Evolutionary conservation across 2,888 invertebrate species (phyloP), one percentile per base, ranked within the genome.

Genomic region (Agonopterix heracliana): DNA sequence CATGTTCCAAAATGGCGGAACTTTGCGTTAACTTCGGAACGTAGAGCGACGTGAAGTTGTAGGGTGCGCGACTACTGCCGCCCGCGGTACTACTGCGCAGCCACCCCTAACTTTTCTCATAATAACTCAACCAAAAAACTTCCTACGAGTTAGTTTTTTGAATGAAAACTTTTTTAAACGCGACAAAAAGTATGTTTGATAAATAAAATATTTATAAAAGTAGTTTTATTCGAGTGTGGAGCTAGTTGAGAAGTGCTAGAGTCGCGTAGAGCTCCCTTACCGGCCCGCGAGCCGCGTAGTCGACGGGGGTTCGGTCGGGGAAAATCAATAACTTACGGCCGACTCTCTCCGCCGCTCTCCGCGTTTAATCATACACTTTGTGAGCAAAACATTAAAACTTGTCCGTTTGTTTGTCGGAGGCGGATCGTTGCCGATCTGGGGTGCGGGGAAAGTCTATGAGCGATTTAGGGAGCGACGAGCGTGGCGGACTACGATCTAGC

Each of bases 1-100:
- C 89, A 89, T 89, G 89, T 89, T 85, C 89, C 88, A 89, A 89
- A 89, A 89, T 89, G 89, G 89, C 88, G 89, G 89, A 89, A 89
- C 88, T 89, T 89, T 79, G 88, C 81, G 87, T 83, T 86, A 89
- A 89, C 88, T 89, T 89, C 89, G 89, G 83, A 80, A 87, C 89
- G 87, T 79, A 84, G 79, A 87, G 78, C 87, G 83, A 78, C 76
- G 80, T 87, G 88, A 89, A 89, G 89, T 89, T 87, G 86, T 78
- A 74, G 83, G 86, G 83, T 83, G 87, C 86, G 85, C 85, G 83
- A 61, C 77, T 73, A 66, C 73, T 62, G 68, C n/a, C 69, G 68
- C 72, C 67, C 71, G 74, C 67, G 68, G 68, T 68, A 62, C 64
- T 59, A 76, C 74, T 72, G 81, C 80, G 82, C 80, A 84, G 77